phyloP scores from a whole-genome alignment of 2,113 vertebrate species.

The Eleginops maclovinus region DNA sequence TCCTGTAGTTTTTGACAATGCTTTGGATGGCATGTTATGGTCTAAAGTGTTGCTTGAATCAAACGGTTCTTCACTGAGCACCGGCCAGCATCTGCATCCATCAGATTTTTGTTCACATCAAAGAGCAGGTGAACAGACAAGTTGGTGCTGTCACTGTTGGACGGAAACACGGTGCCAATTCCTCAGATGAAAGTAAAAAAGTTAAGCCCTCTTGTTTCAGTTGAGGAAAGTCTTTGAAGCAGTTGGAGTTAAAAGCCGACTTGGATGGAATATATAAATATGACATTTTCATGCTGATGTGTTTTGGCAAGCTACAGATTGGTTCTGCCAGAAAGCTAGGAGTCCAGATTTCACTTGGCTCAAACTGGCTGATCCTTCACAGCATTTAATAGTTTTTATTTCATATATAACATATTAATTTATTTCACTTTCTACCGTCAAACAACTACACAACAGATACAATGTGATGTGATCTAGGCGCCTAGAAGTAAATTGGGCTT shows the following conservation, averaged over 20 bases:
- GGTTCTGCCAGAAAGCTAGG: not conserved
- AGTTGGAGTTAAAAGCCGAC: not conserved
- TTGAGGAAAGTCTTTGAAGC: not conserved
- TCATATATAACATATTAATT: not conserved
- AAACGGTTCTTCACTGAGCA: too few relatives aligned
- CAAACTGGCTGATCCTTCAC: not conserved
- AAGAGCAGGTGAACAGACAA: not conserved
- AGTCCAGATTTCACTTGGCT: not conserved
- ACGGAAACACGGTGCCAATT: too few relatives aligned
- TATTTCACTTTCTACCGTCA: not conserved
- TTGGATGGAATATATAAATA: not conserved
- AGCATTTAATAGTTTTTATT: not conserved
- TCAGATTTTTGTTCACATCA: not conserved
- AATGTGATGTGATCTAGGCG: not conserved
- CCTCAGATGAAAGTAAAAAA: not conserved
- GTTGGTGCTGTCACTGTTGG: too few relatives aligned
- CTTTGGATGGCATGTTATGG: too few relatives aligned
- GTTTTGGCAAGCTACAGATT: not conserved
- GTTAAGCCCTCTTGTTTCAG: not conserved
- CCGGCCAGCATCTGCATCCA: too few relatives aligned
- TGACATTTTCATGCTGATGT: not conserved
- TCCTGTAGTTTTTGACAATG: too few relatives aligned
- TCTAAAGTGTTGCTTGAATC: too few relatives aligned
- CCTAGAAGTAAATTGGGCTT: not conserved
- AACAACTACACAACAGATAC: not conserved